Conservation (phyloP, 2,113 vertebrate genomes). For the Notothenia coriiceps region DNA sequence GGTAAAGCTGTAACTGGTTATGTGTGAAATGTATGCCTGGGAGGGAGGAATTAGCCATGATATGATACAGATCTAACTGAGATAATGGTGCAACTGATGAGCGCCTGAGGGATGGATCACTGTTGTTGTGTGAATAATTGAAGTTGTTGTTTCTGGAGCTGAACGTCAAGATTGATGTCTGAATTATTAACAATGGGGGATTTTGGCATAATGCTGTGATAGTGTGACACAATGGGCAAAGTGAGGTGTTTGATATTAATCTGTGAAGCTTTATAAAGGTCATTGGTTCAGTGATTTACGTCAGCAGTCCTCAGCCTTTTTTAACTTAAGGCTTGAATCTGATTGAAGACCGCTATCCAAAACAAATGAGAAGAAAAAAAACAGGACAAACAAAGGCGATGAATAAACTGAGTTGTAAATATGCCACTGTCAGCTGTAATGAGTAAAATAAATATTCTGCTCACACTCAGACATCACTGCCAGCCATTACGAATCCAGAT, state of each 20-base stretch:
- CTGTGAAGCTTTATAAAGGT: conserved; percentile 10
- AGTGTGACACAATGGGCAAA: neutral
- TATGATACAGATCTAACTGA: neutral
- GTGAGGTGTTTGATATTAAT: conserved; percentile 7
- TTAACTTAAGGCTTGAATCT: too few relatives aligned
- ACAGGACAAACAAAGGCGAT: too few relatives aligned
- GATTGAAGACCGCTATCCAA: too few relatives aligned
- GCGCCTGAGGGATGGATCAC: neutral
- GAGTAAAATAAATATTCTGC: too few relatives aligned
- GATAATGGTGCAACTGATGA: neutral
- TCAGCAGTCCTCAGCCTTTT: too few relatives aligned
- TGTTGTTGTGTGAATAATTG: neutral
- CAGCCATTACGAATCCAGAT: too few relatives aligned
- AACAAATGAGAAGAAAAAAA: too few relatives aligned
- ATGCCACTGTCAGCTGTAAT: too few relatives aligned
- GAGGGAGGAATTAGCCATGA: neutral
- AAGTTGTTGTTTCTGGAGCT: conserved; percentile 2
- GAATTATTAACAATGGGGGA: conserved; percentile 7
- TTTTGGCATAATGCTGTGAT: conserved; percentile 2
- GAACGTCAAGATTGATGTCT: conserved; percentile 9
- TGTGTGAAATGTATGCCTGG: neutral
- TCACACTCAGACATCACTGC: too few relatives aligned
- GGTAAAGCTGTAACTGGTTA: neutral
- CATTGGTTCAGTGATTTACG: neutral
- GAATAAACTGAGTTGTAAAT: too few relatives aligned